phyloP scores from a whole-genome alignment of 2,888 invertebrate species.

The Polyommatus icarus region DNA sequence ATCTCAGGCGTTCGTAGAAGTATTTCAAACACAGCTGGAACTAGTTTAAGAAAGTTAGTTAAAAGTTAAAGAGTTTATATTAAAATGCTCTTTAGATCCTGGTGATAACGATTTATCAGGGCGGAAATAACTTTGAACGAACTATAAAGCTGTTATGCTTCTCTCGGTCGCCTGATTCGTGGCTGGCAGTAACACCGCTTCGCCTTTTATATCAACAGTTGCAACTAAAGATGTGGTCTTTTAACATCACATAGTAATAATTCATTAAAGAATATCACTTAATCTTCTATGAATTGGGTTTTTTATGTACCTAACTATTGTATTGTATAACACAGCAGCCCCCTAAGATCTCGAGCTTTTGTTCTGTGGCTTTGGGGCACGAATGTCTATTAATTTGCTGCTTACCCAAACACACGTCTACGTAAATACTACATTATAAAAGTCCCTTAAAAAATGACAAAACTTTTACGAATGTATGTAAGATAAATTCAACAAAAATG shows the following conservation, averaged over 20 bases:
- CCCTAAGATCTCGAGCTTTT: neutral
- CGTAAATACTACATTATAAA: neutral
- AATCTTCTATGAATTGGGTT: neutral
- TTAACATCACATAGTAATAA: neutral
- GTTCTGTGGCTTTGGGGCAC: slow-evolving; percentile 7
- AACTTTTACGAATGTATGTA: too few relatives aligned
- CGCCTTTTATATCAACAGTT: neutral
- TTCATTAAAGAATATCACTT: neutral
- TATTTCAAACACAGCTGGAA: neutral
- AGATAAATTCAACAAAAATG: too few relatives aligned
- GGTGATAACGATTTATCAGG: too few relatives aligned
- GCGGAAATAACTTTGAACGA: too few relatives aligned
- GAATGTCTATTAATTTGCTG: slow-evolving; percentile 4
- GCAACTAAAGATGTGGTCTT: neutral
- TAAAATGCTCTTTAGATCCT: neutral
- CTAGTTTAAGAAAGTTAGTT: neutral
- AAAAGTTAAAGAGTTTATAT: neutral
- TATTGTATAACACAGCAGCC: neutral
- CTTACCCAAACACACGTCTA: neutral
- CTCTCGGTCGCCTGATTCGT: neutral
- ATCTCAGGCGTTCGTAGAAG: neutral
- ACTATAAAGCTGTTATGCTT: neutral
- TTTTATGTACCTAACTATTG: neutral
- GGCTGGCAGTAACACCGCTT: neutral
- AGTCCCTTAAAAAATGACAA: neutral